Base-by-base conservation (phyloP, 2,113 vertebrate species). In the Pelodiscus sinensis region DNA sequence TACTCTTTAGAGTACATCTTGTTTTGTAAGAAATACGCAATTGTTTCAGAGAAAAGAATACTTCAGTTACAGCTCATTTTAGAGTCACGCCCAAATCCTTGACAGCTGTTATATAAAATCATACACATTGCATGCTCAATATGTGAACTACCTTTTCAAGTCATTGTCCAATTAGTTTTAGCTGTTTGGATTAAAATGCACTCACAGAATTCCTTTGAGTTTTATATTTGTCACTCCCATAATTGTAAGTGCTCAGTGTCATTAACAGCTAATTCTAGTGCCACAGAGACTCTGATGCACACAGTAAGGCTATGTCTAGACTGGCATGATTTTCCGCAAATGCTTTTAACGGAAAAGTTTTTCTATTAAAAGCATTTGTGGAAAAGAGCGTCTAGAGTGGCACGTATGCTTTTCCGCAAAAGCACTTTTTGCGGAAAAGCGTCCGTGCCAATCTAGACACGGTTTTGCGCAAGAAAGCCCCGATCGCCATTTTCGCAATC, bases 151-250 rank as follows among this genome's bases (percentile, higher is more conserved):
- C 94, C 50, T 90, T 97, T 96, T 85, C 92, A 85, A 91, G 86
- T 71, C 86, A 73, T 88, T 78, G 25, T 2, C 78, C 18, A 52
- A 85, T 92, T 75, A 13, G 22, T 51, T 92, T 85, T 54, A 89
- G 86, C 55, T 79, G 81, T 84, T 71, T 85, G 87, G 94, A 96
- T 94, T 96, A 54, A 95, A 96, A 94, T 62, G 68, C 18, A 14
- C 78, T 94, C 3, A 79, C 94, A 90, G 57, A 87, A 92, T 86
- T 86, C 87, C 79, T 95, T 38, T 25, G 52, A 92, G 89, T 80
- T 79, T 92, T 91, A 44, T 89, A 83, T 86, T 95, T 94, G 85
- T 95, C n/a, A 22, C 92, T 91, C 62, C 93, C 71, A 62, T 29
- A 3, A 62, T 1, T 87, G 85, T 92, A 75, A 54, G 83, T 86